phyloP scores from a whole-genome alignment of 2,113 vertebrate species.

The Bucco capensis region DNA sequence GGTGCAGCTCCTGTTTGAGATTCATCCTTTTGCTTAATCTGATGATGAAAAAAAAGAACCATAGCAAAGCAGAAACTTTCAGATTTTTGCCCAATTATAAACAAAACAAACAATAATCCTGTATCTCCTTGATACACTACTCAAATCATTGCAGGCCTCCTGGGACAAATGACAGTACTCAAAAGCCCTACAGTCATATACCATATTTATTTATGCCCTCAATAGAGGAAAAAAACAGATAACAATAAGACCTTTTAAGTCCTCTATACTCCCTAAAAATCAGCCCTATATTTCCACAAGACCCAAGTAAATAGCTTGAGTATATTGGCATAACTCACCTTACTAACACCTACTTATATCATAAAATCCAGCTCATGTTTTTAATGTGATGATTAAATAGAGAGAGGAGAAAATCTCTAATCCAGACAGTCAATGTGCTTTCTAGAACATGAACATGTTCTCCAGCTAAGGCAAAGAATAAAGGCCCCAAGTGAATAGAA shows the following conservation, averaged over 20 bases:
- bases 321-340: neutral
- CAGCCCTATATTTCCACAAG: neutral
- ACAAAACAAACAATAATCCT: neutral
- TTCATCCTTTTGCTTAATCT: neutral
- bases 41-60: neutral
- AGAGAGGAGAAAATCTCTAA: neutral
- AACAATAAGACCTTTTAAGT: neutral
- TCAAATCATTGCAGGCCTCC: neutral
- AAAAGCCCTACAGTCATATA: neutral
- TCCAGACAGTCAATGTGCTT: neutral
- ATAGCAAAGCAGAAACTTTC: neutral
- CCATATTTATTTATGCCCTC: neutral
- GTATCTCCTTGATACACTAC: neutral
- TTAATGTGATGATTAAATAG: neutral
- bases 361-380: neutral
- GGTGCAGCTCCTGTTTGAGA: neutral
- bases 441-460: neutral
- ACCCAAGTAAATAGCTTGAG: neutral
- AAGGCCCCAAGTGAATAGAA: neutral
- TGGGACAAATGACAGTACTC: neutral
- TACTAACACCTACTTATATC: neutral
- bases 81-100: neutral
- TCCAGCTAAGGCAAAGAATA: neutral
- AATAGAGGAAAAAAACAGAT: neutral
- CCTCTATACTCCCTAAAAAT: neutral